These are phyloP conservation scores for Lanius collurio DNA, from an alignment of 2,113 vertebrate species.

Conservation along the genomic window DNA sequence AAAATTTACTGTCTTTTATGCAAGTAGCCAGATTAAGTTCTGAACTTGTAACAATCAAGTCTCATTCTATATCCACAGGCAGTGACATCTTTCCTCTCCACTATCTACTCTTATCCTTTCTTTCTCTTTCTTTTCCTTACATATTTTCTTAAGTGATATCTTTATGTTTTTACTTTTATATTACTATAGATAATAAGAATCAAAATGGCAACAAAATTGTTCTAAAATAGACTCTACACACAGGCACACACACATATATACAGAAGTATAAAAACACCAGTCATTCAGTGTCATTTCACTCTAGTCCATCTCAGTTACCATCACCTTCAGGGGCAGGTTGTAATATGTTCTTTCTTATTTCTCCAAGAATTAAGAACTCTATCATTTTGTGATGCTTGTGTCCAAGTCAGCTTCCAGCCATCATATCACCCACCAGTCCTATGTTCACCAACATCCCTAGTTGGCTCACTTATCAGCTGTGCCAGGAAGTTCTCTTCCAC, in stretches of 20 bases:
- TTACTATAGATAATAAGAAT: neutral
- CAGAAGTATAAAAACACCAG: fast-evolving
- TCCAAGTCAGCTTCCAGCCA: neutral
- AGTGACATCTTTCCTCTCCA: neutral
- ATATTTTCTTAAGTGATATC: neutral
- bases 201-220: neutral
- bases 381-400: neutral
- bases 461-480: neutral
- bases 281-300: neutral
- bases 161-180: neutral
- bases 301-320: neutral
- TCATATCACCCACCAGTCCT: neutral
- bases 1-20: neutral
- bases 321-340: fast-evolving
- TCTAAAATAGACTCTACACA: neutral
- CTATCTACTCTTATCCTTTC: neutral
- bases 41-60: neutral
- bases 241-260: neutral
- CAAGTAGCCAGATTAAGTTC: neutral
- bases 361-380: neutral
- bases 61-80: neutral
- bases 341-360: neutral
- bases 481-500: neutral
- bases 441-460: neutral
- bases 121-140: neutral